These are phyloP conservation scores for Calypte anna DNA, from an alignment of 2,113 vertebrate species.

Conservation along the genomic window DNA sequence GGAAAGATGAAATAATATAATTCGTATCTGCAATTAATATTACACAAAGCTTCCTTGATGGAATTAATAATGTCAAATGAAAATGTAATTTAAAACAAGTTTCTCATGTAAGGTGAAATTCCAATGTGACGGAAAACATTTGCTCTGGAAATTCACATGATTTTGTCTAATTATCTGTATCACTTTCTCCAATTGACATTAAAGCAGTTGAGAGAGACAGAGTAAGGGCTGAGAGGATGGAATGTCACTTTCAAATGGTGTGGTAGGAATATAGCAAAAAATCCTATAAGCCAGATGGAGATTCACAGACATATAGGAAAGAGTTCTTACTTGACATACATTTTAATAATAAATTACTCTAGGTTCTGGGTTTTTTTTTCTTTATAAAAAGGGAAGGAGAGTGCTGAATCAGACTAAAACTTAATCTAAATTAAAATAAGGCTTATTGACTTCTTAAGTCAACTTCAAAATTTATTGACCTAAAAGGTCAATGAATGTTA, in stretches of 20 bases:
- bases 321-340: conserved; percentile 36
- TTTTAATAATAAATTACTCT: conserved; percentile 59
- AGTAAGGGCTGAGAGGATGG: background rate
- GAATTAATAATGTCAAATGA: conserved; percentile 77
- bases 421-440: conserved; percentile 78
- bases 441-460: conserved; percentile 77
- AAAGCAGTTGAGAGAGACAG: conserved; percentile 55
- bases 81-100: conserved; percentile 78
- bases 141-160: conserved; percentile 69
- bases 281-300: background rate
- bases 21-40: conserved; percentile 76
- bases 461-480: conserved; percentile 78
- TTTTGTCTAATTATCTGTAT: conserved; percentile 77
- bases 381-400: conserved; percentile 49
- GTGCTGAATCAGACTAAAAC: conserved; percentile 68
- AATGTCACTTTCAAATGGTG: conserved; percentile 58
- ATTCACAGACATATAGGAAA: conserved; percentile 24
- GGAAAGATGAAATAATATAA: conserved; percentile 76
- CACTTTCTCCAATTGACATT: conserved; percentile 56
- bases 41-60: conserved; percentile 74
- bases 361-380: background rate
- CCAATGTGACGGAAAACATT: conserved; percentile 72
- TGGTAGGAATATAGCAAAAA: conserved; percentile 18
- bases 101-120: conserved; percentile 75
- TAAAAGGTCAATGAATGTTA: conserved; percentile 76